Percentiles rank a stretch among this genome's conserved stretches.
Conservation (phyloP, 2,888 invertebrate genomes). For the Pandemis corylana region DNA sequence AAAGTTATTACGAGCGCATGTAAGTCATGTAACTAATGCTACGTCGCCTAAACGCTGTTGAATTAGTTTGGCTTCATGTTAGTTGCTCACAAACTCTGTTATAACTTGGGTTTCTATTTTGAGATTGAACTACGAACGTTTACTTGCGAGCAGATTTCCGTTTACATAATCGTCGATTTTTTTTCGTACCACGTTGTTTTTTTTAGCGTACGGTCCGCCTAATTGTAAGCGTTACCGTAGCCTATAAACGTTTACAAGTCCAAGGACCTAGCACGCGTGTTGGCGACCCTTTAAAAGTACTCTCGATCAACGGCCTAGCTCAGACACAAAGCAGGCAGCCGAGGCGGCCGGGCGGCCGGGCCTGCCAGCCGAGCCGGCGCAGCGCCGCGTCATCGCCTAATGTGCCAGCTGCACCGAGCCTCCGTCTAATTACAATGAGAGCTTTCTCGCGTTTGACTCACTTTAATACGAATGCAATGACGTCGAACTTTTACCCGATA, state of each 20-base stretch:
- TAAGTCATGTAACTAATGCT: neutral
- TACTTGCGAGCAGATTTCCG: neutral
- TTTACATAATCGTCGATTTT: neutral
- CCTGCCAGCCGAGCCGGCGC: neutral
- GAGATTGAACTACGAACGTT: neutral
- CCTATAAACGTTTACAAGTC: no score
- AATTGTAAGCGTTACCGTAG: no score
- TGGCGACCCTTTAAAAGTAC: no score
- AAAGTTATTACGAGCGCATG: slow-evolving; percentile 4
- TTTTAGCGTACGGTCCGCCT: no score
- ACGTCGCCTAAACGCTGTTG: neutral
- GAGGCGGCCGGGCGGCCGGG: neutral
- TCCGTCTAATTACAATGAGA: slow-evolving; percentile 6
- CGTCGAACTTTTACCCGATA: slow-evolving; percentile 3
- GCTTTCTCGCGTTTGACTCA: neutral
- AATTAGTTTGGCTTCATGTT: slow-evolving; percentile 1
- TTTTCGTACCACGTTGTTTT: neutral
- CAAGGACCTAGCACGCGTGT: no score
- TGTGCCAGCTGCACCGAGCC: neutral
- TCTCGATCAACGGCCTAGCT: no score
- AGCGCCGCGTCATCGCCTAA: neutral
- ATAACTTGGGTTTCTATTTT: neutral
- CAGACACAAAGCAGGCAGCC: no score
- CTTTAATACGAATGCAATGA: neutral
- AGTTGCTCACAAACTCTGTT: neutral